Evolutionary conservation across 1,140 invertebrate genomes (phyloP).

Genomic region (Probaryconus sp.): DNA sequence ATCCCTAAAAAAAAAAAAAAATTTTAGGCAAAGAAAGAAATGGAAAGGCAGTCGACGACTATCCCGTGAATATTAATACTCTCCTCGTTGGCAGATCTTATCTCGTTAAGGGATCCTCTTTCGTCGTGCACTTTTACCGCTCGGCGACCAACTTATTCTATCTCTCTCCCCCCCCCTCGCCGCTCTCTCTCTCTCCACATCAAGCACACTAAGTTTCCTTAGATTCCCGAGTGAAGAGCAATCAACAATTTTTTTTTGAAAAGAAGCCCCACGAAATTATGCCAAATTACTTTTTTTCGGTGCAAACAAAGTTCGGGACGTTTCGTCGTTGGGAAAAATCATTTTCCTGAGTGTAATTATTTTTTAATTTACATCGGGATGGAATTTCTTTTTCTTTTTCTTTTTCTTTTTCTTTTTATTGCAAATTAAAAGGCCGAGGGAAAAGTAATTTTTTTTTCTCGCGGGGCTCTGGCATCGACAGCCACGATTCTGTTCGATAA

Average conservation of each 20-base stretch:
- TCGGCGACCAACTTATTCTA: slow-evolving; percentile 29
- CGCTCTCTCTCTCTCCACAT: slow-evolving; percentile 28
- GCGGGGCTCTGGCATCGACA: no score
- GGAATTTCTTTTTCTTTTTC: no score
- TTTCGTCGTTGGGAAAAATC: no score
- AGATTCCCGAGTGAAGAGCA: slow-evolving; percentile 13
- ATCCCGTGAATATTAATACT: slow-evolving; percentile 59
- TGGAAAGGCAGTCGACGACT: slow-evolving; percentile 45
- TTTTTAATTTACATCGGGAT: no score
- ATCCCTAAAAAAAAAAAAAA: slow-evolving; percentile 51
- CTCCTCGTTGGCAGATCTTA: slow-evolving; percentile 56
- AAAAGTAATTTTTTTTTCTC: no score
- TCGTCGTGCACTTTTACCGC: slow-evolving; percentile 53
- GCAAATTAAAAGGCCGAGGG: no score
- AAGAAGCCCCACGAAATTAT: no score
- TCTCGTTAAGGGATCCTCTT: slow-evolving; percentile 59
- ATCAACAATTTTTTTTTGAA: slow-evolving; percentile 11
- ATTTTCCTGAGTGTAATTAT: no score
- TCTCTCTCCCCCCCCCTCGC: background rate
- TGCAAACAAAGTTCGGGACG: no score
- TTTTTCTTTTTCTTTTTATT: no score
- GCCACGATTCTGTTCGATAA: no score
- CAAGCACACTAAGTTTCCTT: slow-evolving; percentile 9
- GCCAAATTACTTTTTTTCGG: no score
- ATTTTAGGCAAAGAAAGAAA: slow-evolving; percentile 48